Base-by-base conservation (phyloP, 2,888 invertebrate genomes). In the Rhopalosiphum nymphaeae region DNA sequence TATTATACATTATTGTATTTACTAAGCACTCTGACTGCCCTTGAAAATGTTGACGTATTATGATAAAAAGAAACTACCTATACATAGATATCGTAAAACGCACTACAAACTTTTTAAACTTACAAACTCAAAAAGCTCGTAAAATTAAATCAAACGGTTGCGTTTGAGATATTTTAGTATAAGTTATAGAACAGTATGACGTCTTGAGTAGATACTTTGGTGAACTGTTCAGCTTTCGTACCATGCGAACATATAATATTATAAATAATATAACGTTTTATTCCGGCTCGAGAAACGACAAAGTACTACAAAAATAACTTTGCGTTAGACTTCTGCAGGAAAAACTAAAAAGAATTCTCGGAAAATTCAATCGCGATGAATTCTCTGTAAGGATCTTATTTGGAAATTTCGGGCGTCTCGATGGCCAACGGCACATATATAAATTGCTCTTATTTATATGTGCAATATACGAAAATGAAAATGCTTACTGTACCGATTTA, bases 191-290 rank as follows among this genome's bases (percentile, higher is more conserved):
- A 36, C 21, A 9, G 36, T 78, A 78, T 78, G 78, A 78, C 21
- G 78, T 78, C 78, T 78, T 9, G 78, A 78, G 78, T 36, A 78
- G 78, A 78, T 78, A 78, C 78, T 78, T 78, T 78, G 36, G 78
- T 78, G 36, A 78, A 78, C 78, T 78, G 78, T 78, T 78, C 78
- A 36, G 78, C 78, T 78, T 36, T 21, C 36, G 36, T 78, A 78
- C 78, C 78, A 78, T 21, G 78, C 21, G 36, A 78, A 78, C 78
- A 78, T 78, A 78, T 78, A 78, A 78, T 78, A 78, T 78, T 78
- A 78, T 78, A 78, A 78, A 78, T 78, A 78, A 78, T 78, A 78
- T 78, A 78, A 78, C 36, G 78, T 78, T 42, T 78, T 78, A 78
- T 36, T 78, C 78, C 36, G 78, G 78, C 78, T 21, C 78, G 36